These are phyloP conservation scores for Sebastes steindachneri DNA, from an alignment of 2,797 vertebrate genomes.

Conservation along the genomic window DNA sequence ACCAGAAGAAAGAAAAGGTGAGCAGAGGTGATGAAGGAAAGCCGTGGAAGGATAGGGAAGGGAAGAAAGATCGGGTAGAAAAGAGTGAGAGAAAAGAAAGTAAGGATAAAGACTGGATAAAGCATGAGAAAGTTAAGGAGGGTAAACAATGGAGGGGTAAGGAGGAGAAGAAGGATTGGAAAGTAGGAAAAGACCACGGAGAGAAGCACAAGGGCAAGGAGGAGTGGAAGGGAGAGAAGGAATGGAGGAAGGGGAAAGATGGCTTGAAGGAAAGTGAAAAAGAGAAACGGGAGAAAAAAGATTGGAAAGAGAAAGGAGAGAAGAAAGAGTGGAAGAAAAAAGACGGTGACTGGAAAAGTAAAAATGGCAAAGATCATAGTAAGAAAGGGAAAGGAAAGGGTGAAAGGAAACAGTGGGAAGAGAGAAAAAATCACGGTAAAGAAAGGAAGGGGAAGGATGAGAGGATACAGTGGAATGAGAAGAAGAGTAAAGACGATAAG, in stretches of 20 bases:
- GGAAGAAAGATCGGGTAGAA: conserved; percentile 47
- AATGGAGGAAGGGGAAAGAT: conserved; percentile 57
- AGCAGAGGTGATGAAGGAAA: conserved; percentile 62
- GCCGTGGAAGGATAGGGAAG: conserved; percentile 54
- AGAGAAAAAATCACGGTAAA: conserved; percentile 16
- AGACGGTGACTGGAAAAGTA: conserved; percentile 27
- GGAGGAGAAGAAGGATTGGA: conserved; percentile 47
- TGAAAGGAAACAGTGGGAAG: conserved; percentile 51
- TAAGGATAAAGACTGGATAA: conserved; percentile 55
- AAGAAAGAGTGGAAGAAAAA: conserved; percentile 53
- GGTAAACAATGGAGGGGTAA: conserved; percentile 38
- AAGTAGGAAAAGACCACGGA: conserved; percentile 30
- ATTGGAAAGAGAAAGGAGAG: conserved; percentile 57
- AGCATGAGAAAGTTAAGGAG: conserved; percentile 42
- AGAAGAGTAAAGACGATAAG: conserved; percentile 37
- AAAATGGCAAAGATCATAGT: conserved; percentile 31
- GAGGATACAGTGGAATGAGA: conserved; percentile 20
- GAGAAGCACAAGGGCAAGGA: conserved; percentile 30
- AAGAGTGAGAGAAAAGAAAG: conserved; percentile 50
- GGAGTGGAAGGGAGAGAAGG: conserved; percentile 48
- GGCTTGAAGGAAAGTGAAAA: conserved; percentile 37
- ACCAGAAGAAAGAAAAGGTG: conserved; percentile 65
- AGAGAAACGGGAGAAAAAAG: conserved; percentile 51
- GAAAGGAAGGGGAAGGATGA: conserved; percentile 32
- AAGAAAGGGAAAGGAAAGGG: conserved; percentile 41